Evolutionary conservation across 30 jellyfish, hydroid and myxozoan genomes (phyloP).

Genomic region (Cassiopea xamachana): DNA sequence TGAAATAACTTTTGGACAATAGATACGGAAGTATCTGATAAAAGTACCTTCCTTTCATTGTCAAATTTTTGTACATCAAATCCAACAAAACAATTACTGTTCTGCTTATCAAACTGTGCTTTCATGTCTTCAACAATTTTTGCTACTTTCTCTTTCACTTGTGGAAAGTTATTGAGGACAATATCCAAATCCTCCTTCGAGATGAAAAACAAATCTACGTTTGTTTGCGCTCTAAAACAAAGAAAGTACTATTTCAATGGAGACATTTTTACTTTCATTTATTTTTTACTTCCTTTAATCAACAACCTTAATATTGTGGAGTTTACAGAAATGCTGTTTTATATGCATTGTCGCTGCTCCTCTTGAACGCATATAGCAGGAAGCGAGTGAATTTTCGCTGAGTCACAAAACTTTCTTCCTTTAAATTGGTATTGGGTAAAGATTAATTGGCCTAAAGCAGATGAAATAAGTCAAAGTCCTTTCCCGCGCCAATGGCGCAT

Average conservation of each 20-base stretch:
- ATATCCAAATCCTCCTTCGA: slow-evolving; percentile 74
- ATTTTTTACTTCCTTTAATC: too few species aligned
- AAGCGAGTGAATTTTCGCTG: too few species aligned
- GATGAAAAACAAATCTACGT: slow-evolving; percentile 70
- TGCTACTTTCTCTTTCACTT: slow-evolving; percentile 39
- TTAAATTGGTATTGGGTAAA: too few species aligned
- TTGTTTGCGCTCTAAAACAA: slow-evolving; percentile 76
- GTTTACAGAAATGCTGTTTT: too few species aligned
- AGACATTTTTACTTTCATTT: neutral
- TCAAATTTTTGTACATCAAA: slow-evolving; percentile 35
- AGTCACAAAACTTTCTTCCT: too few species aligned
- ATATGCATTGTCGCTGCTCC: too few species aligned
- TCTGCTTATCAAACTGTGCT: slow-evolving; percentile 36
- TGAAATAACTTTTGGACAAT: too few species aligned
- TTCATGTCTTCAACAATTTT: slow-evolving; percentile 58
- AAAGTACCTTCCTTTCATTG: neutral
- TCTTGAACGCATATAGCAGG: too few species aligned
- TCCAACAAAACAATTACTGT: slow-evolving; percentile 27
- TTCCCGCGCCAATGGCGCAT: too few species aligned
- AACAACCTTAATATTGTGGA: too few species aligned
- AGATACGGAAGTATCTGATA: neutral
- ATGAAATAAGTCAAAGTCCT: too few species aligned
- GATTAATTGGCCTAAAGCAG: too few species aligned
- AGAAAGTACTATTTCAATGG: neutral
- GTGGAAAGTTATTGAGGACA: slow-evolving; percentile 76